Conservation (phyloP, 2,797 vertebrate species). For the Eupleurogrammus muticus region DNA sequence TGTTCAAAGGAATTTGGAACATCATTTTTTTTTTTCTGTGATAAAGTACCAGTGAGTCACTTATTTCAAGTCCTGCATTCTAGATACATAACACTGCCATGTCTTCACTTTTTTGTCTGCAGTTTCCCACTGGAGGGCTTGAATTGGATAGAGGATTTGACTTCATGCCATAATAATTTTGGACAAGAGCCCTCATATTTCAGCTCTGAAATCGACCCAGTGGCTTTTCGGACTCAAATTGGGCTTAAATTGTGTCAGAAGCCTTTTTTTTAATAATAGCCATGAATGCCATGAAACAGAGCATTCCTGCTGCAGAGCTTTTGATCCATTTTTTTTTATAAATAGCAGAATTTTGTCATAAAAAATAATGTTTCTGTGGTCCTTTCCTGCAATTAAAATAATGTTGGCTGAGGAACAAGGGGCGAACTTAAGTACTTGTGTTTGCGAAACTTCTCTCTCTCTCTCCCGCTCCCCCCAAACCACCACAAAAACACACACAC, state of each 20-base stretch:
- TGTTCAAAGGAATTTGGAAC: conserved; percentile 47
- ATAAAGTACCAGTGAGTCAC: conserved; percentile 42
- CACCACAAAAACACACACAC: no score
- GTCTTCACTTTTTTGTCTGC: conserved; percentile 53
- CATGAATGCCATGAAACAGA: conserved; percentile 69
- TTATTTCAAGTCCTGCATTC: conserved; percentile 40
- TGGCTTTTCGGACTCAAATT: conserved; percentile 69
- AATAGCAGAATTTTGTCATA: conserved; percentile 81
- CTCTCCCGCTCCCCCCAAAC: conserved; percentile 16
- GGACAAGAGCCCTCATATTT: conserved; percentile 67
- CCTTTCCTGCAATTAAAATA: conserved; percentile 82
- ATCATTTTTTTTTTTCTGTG: conserved; percentile 37
- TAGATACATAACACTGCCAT: conserved; percentile 49
- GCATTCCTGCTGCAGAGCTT: conserved; percentile 66
- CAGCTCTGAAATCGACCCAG: conserved; percentile 65
- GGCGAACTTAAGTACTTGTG: conserved; percentile 66
- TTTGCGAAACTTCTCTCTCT: conserved; percentile 60
- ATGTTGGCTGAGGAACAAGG: conserved; percentile 81
- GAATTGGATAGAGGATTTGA: conserved; percentile 59
- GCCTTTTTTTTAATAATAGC: conserved; percentile 69
- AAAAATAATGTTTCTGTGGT: conserved; percentile 82
- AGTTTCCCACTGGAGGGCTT: conserved; percentile 51
- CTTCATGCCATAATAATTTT: conserved; percentile 62
- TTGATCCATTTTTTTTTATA: conserved; percentile 77
- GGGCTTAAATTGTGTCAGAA: conserved; percentile 75